A percentile compares a stretch with the other conserved stretches of the same genome.
These are phyloP conservation scores for Phrynocephalus vlangalii DNA, from an alignment of 2,797 vertebrate species.

Conservation along the genomic window DNA sequence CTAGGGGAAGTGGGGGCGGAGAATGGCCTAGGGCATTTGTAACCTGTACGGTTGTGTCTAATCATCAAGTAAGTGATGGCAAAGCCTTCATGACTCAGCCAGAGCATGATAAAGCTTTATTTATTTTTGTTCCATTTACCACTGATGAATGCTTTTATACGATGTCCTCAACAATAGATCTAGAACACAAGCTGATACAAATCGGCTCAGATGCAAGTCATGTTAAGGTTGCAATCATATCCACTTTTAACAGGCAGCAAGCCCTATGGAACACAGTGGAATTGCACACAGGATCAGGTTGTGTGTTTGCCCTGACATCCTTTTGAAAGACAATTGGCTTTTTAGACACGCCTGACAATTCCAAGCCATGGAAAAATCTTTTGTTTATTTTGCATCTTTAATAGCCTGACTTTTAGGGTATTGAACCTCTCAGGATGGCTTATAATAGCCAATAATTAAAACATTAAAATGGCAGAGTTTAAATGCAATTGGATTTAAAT, in stretches of 20 bases:
- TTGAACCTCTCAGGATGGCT: neutral
- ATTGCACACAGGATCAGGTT: neutral
- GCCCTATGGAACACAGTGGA: neutral
- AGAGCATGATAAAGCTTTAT: neutral
- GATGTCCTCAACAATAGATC: rapidly evolving
- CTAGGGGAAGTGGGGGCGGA: neutral
- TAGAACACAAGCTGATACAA: neutral
- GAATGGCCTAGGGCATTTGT: slow-evolving; percentile 7
- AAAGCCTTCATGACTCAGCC: neutral
- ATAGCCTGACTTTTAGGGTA: neutral
- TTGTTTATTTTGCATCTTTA: neutral
- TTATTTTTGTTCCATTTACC: neutral
- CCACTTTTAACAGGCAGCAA: neutral
- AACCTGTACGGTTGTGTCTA: slow-evolving; percentile 7
- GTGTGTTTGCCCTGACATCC: neutral
- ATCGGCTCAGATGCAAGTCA: neutral
- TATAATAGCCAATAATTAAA: slow-evolving; percentile 8
- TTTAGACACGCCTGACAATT: neutral
- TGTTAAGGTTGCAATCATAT: neutral
- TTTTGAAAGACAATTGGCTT: neutral
- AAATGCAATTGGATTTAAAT: no score
- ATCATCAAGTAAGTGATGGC: slow-evolving; percentile 11
- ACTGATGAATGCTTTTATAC: neutral
- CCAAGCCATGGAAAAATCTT: neutral
- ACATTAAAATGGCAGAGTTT: neutral